Base-by-base conservation (phyloP, 2,888 invertebrate species). In the Euzetes globulus region DNA sequence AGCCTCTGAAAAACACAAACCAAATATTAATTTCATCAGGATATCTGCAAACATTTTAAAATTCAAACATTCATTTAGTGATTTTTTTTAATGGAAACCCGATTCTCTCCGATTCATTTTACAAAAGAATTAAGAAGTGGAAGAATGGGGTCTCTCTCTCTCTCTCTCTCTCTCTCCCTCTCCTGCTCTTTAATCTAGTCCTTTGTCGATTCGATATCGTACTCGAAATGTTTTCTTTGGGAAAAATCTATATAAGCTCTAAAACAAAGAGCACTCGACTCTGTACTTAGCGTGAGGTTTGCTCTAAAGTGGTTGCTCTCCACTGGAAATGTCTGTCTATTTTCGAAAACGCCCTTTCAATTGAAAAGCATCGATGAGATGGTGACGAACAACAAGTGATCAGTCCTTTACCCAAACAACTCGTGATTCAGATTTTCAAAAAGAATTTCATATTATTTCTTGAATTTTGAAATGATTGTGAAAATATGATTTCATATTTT, bases 261-360 rank as follows among this genome's bases (percentile, higher is more conserved):
- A 68, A 68, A 68, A 68, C 68, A 68, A 68, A 68, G 68, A 68
- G 41, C 68, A 68, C 68, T 68, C 68, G 68, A 68, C 68, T 68
- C 19, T 41, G 68, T 41, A 68, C 68, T 22, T 37, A 41, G 41
- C 68, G 68, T 68, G 68, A 68, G 45, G 19, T 68, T 27, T 15
- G 19, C 9, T 68, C 68, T 68, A n/a, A 68, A 68, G 68, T 68
- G 68, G 63, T 63, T 63, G 33, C 58, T 58, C 58, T 27, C 58
- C 27, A 29, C 33, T 63, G 63, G 33, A 63, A 68, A 68, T 68
- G 68, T 41, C 65, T 65, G 37, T 17, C 68, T 41, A 68, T 68
- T 68, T 37, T 41, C 9, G 68, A 45, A 68, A 41, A 68, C 68
- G 68, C 68, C 68, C 68, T 37, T 37, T 33, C 63, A 9, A 63